Conservation (phyloP, 2,113 vertebrate genomes). For the Pelecanoides urinatrix region DNA sequence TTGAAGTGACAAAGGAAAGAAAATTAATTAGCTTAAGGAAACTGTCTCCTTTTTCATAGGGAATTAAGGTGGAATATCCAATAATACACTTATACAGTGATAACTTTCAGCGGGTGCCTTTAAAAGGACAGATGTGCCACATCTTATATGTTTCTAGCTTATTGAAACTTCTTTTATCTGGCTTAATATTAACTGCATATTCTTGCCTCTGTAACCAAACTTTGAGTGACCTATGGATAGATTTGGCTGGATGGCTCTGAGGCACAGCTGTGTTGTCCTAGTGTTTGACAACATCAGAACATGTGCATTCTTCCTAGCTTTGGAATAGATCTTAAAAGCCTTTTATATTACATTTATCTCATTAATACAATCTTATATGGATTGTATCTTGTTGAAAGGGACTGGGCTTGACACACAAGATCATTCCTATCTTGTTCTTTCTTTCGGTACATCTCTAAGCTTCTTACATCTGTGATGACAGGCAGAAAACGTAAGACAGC, state of each 20-base stretch:
- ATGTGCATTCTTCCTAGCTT: not conserved
- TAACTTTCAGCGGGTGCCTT: not conserved
- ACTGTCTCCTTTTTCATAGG: not conserved
- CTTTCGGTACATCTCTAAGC: not conserved
- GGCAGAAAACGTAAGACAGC: not conserved
- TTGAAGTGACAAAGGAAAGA: not conserved
- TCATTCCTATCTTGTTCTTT: constrained; percentile 11
- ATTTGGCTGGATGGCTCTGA: not conserved
- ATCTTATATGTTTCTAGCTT: not conserved
- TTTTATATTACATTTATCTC: not conserved
- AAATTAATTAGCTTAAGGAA: not conserved
- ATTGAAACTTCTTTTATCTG: not conserved
- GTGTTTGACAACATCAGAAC: not conserved
- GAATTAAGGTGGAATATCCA: not conserved
- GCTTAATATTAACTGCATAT: not conserved
- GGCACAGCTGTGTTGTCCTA: not conserved
- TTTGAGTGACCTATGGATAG: not conserved
- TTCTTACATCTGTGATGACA: not conserved
- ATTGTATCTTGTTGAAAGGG: not conserved
- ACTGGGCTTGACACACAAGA: not conserved
- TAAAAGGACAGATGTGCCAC: not conserved
- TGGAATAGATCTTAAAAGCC: not conserved
- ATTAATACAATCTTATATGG: not conserved
- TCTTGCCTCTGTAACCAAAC: not conserved
- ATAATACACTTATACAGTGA: not conserved